Percentiles rank a stretch among this genome's conserved stretches.
Evolutionary conservation across 53 echinoderm and acorn worm species (phyloP).

Genomic region (Paracentrotus lividus): DNA sequence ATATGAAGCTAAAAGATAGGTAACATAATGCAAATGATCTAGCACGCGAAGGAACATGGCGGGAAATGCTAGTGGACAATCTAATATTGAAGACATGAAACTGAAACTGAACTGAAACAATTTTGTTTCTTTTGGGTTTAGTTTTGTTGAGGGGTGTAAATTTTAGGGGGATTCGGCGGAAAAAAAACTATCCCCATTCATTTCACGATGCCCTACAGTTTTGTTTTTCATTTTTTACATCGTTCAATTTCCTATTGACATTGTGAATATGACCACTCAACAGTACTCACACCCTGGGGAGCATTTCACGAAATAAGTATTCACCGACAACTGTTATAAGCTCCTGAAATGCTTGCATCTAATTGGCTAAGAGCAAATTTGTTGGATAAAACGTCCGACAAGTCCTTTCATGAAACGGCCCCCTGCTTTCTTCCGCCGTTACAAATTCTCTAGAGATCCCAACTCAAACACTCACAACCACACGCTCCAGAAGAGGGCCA

Average conservation of each 20-base stretch:
- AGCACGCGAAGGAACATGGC: not conserved
- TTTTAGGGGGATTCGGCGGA: too few relatives aligned
- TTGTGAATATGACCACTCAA: conserved; percentile 39
- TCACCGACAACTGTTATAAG: too few relatives aligned
- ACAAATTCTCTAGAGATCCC: not conserved
- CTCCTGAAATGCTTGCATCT: too few relatives aligned
- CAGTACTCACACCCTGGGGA: not conserved
- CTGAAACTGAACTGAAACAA: too few relatives aligned
- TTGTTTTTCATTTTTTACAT: conserved; percentile 16
- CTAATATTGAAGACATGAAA: too few relatives aligned
- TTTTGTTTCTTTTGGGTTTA: too few relatives aligned
- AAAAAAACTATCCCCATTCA: not conserved
- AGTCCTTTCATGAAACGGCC: too few relatives aligned
- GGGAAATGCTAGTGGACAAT: too few relatives aligned
- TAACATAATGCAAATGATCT: not conserved
- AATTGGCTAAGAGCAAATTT: too few relatives aligned
- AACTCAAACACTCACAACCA: not conserved
- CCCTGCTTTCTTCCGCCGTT: not conserved
- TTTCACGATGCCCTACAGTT: not conserved
- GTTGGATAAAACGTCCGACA: too few relatives aligned
- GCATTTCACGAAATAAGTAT: too few relatives aligned
- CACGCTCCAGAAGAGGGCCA: conserved; percentile 38
- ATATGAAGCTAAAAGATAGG: not conserved
- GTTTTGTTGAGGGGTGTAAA: too few relatives aligned
- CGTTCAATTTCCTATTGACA: conserved; percentile 34